A percentile compares a stretch with the other conserved stretches of the same genome.
phyloP scores from a whole-genome alignment of 2,888 invertebrate genomes.

The Apodemia hepburni region DNA sequence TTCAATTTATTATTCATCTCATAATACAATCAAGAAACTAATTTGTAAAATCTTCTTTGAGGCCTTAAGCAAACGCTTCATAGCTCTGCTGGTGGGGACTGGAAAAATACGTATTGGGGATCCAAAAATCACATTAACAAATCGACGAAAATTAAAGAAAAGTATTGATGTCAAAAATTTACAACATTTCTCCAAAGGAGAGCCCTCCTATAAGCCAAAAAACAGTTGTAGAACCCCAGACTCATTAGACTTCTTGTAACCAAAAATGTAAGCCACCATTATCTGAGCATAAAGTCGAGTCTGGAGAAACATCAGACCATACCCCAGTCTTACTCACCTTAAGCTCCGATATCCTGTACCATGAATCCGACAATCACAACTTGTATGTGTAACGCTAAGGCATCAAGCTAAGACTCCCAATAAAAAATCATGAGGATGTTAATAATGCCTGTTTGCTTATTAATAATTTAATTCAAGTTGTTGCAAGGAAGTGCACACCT shows the following conservation, averaged over 20 bases:
- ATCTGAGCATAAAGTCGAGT: conserved; percentile 16
- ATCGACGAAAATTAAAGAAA: conserved; percentile 28
- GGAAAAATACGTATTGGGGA: conserved; percentile 32
- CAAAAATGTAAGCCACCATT: conserved; percentile 8
- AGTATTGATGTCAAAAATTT: conserved; percentile 11
- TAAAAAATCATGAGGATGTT: conserved; percentile 19
- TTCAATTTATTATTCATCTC: neutral
- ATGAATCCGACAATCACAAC: neutral
- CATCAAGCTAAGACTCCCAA: conserved; percentile 16
- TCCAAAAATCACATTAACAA: conserved; percentile 27
- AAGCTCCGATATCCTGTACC: conserved; percentile 8
- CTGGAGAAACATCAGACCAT: conserved; percentile 24
- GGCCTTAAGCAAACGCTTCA: neutral
- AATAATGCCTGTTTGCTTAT: conserved; percentile 22
- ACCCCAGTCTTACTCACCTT: conserved; percentile 22
- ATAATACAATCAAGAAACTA: neutral
- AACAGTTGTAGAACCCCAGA: conserved; percentile 22
- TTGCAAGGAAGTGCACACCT: no score
- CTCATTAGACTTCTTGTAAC: conserved; percentile 21
- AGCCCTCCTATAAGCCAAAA: conserved; percentile 25
- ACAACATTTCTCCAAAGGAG: conserved; percentile 13
- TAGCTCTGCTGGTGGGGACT: conserved; percentile 29
- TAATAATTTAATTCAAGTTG: conserved; percentile 23
- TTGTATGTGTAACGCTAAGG: conserved; percentile 20
- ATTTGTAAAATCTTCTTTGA: neutral